Percentiles rank a stretch among this genome's conserved stretches.
Evolutionary conservation across 1,140 invertebrate genomes (phyloP).

Genomic region (Nebria ingens): DNA sequence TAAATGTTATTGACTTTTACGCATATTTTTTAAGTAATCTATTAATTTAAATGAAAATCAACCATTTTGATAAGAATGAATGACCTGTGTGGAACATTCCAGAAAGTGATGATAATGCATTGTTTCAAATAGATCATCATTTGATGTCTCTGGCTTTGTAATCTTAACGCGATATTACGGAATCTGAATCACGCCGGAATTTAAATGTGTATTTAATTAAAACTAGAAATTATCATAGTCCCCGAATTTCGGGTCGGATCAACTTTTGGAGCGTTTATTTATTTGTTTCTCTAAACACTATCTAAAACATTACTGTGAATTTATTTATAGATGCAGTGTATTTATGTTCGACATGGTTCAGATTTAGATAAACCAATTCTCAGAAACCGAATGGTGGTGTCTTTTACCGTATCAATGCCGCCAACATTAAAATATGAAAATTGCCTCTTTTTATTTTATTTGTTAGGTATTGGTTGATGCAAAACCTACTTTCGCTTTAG

Average conservation of each 20-base stretch:
- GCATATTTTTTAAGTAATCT: too few relatives aligned
- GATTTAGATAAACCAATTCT: not conserved
- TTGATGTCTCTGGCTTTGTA: not conserved
- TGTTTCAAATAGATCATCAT: too few relatives aligned
- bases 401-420: not conserved
- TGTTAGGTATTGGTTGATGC: too few relatives aligned
- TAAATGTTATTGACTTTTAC: too few relatives aligned
- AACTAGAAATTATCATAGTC: not conserved
- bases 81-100: too few relatives aligned
- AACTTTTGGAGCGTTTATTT: not conserved
- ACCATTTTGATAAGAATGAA: too few relatives aligned
- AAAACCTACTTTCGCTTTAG: too few relatives aligned
- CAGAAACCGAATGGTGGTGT: not conserved
- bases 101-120: too few relatives aligned
- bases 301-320: not conserved
- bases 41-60: too few relatives aligned
- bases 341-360: not conserved
- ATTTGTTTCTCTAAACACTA: not conserved
- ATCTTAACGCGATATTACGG: not conserved
- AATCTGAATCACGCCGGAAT: not conserved
- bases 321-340: not conserved
- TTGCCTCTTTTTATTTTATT: too few relatives aligned
- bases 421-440: too few relatives aligned
- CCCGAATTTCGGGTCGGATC: not conserved
- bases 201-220: slow-evolving; percentile 1